A percentile compares a stretch with the other conserved stretches of the same genome.
These are phyloP conservation scores for Sebastes schlegelii DNA, from an alignment of 2,113 vertebrate genomes.

Conservation along the genomic window DNA sequence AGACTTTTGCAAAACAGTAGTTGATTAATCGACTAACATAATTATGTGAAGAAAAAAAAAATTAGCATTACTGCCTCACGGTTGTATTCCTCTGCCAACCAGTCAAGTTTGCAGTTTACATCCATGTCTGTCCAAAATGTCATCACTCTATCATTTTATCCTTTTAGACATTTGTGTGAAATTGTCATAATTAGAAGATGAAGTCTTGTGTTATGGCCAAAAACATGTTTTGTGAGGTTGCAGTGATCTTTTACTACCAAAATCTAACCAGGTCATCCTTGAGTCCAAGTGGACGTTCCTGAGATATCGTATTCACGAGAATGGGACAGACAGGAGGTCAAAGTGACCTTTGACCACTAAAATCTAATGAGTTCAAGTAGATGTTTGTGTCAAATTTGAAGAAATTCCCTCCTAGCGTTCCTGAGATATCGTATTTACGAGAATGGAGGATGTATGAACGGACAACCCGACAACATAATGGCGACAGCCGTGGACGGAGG, in stretches of 20 bases:
- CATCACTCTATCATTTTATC: neutral
- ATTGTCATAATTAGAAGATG: neutral
- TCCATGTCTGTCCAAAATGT: neutral
- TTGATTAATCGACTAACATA: neutral
- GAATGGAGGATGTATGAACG: too few relatives aligned
- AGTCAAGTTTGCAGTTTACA: neutral
- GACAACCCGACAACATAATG: too few relatives aligned
- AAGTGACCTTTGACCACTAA: too few relatives aligned
- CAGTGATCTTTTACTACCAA: neutral
- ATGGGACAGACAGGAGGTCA: neutral
- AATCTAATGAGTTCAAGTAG: too few relatives aligned
- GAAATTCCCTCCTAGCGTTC: too few relatives aligned
- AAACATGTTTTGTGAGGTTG: too few relatives aligned
- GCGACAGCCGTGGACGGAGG: too few relatives aligned
- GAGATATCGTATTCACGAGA: neutral
- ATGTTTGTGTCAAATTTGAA: too few relatives aligned
- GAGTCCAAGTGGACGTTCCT: neutral
- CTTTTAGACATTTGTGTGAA: neutral
- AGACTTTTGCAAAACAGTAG: conserved; percentile 5
- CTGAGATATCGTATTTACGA: too few relatives aligned
- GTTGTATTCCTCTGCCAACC: neutral
- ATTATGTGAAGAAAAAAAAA: neutral
- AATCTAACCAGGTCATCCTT: neutral
- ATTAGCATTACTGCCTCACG: neutral
- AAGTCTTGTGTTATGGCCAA: neutral